These are phyloP conservation scores for Lathamus discolor DNA, from an alignment of 2,113 vertebrate species.

Conservation along the genomic window DNA sequence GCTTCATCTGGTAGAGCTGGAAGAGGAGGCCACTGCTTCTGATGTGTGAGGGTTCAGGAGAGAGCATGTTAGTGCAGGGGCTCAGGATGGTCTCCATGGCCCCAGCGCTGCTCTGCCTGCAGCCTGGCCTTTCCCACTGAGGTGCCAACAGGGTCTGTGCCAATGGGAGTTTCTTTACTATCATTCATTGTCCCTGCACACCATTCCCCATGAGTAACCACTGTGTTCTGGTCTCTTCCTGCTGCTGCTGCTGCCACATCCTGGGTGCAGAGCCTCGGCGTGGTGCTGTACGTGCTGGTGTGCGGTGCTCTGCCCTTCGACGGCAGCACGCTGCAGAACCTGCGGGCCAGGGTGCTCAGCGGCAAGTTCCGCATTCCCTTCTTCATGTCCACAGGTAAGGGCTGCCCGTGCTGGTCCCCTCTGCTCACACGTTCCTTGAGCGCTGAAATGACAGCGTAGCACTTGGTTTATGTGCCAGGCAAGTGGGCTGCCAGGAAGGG, in stretches of 20 bases:
- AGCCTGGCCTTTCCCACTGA: neutral
- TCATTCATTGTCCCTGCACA: rapidly evolving
- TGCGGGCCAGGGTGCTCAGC: constrained; percentile 93
- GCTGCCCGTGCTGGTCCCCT: neutral
- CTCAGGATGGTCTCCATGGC: neutral
- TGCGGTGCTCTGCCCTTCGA: constrained; percentile 97
- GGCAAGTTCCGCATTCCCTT: constrained; percentile 98
- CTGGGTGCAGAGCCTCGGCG: constrained; percentile 87
- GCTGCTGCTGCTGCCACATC: neutral
- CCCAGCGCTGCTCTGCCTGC: neutral
- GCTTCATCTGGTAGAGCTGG: neutral
- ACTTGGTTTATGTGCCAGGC: neutral
- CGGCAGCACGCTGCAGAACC: constrained; percentile 96
- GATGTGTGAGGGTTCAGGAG: neutral
- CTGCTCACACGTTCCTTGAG: neutral
- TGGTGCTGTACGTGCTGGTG: constrained; percentile 95
- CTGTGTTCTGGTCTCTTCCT: neutral
- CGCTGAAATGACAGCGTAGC: rapidly evolving
- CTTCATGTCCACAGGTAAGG: constrained; percentile 98
- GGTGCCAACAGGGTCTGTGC: neutral
- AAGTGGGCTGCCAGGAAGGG: neutral
- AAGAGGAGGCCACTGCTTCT: neutral
- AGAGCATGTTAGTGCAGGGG: neutral
- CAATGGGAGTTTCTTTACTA: too few species aligned
- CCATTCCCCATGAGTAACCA: rapidly evolving